Conservation (phyloP, 1,140 invertebrate genomes). For the Solenopsis invicta region DNA sequence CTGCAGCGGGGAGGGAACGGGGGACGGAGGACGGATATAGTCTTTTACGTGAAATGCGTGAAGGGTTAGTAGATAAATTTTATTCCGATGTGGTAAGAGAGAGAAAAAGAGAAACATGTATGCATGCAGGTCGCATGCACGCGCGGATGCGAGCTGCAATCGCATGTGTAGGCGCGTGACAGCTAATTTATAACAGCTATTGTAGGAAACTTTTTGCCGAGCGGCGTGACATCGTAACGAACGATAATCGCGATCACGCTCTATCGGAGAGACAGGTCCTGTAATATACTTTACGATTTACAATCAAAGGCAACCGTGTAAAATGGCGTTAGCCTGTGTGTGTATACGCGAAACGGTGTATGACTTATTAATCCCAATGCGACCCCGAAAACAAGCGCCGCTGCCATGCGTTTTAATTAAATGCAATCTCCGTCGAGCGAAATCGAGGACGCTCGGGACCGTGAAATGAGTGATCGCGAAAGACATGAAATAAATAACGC, state of each 20-base stretch:
- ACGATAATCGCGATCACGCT: slow-evolving; percentile 43
- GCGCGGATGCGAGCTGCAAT: too few species aligned
- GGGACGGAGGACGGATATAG: not conserved
- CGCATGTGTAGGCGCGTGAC: not conserved
- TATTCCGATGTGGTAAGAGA: not conserved
- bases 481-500: slow-evolving; percentile 52
- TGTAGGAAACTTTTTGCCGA: slow-evolving; percentile 39
- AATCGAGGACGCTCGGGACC: slow-evolving; percentile 32
- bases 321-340: slow-evolving; percentile 20
- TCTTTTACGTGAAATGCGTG: slow-evolving; percentile 24
- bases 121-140: not conserved
- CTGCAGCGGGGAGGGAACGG: not conserved
- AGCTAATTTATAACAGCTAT: slow-evolving; percentile 41
- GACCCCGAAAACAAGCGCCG: slow-evolving; percentile 61
- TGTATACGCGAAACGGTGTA: slow-evolving; percentile 42
- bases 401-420: slow-evolving; percentile 78
- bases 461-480: slow-evolving; percentile 66
- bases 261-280: not conserved
- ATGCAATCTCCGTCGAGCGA: slow-evolving; percentile 62
- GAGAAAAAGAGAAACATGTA: not conserved
- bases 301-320: slow-evolving; percentile 35
- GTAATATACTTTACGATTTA: slow-evolving; percentile 60
- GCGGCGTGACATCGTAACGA: slow-evolving; percentile 38
- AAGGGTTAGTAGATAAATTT: slow-evolving; percentile 42
- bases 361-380: slow-evolving; percentile 76